Percentiles rank a stretch among this genome's conserved stretches.
These are phyloP conservation scores for Scolanthus callimorphus DNA, from an alignment of 92 coral and sea anemone genomes.

Conservation along the genomic window DNA sequence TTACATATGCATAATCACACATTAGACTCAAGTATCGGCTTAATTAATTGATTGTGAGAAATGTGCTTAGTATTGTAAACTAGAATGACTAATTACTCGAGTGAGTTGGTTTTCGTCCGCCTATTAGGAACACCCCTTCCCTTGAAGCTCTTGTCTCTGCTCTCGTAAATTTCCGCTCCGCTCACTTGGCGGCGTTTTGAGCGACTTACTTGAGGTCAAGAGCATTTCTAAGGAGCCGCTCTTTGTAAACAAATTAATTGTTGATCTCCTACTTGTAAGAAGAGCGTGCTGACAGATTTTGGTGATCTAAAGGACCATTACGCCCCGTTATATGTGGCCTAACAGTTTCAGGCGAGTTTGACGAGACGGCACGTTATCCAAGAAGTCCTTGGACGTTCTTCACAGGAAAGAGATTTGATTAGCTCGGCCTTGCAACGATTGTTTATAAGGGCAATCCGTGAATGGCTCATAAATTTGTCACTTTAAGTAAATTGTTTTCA, in stretches of 20 bases:
- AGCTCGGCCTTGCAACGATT: too few relatives aligned
- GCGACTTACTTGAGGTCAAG: conserved; percentile 9
- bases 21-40: too few relatives aligned
- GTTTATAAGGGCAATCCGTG: too few relatives aligned
- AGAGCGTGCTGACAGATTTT: conserved; percentile 30
- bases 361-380: too few relatives aligned
- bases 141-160: too few relatives aligned
- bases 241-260: conserved; percentile 32
- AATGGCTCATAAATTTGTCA: conserved; percentile 48
- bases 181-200: conserved; percentile 8
- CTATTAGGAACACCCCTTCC: not conserved
- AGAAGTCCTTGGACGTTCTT: too few relatives aligned
- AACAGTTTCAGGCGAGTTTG: too few relatives aligned
- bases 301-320: conserved; percentile 3
- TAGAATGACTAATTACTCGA: conserved; percentile 49
- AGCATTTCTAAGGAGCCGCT: conserved; percentile 21
- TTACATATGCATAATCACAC: too few relatives aligned
- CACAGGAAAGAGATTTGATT: too few relatives aligned
- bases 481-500: conserved; percentile 48
- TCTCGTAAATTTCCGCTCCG: not conserved
- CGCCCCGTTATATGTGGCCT: too few relatives aligned
- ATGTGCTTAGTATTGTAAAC: conserved; percentile 47
- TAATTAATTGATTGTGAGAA: conserved; percentile 73
- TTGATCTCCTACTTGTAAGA: conserved; percentile 12
- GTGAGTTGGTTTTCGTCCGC: conserved; percentile 73